These are phyloP conservation scores for Scotopteryx bipunctaria DNA, from an alignment of 2,888 invertebrate genomes.

Conservation along the genomic window DNA sequence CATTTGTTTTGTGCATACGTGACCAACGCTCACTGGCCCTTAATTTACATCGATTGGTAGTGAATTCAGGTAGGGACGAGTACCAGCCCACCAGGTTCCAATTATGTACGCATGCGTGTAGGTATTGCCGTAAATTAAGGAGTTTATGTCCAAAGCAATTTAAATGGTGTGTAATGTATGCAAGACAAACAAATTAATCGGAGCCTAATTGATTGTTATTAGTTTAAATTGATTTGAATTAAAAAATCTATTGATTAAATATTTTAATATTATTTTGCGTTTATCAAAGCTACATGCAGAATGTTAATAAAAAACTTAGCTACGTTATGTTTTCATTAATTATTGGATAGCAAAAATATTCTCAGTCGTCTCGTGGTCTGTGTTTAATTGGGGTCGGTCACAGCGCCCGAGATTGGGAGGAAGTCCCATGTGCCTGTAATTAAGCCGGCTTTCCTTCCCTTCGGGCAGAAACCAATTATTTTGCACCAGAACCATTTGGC, in stretches of 20 bases:
- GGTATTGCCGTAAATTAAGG: conserved; percentile 23
- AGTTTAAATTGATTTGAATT: background rate
- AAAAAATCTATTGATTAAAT: too few species aligned
- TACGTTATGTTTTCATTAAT: background rate
- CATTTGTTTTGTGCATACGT: conserved; percentile 30
- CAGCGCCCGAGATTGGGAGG: conserved; percentile 26
- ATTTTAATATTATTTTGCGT: too few species aligned
- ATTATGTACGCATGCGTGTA: conserved; percentile 28
- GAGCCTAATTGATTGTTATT: conserved; percentile 8
- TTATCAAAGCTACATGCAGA: too few species aligned
- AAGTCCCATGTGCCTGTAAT: conserved; percentile 32
- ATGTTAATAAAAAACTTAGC: background rate
- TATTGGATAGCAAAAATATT: conserved; percentile 2
- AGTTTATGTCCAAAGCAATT: conserved; percentile 17
- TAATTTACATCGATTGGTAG: conserved; percentile 42
- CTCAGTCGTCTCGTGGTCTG: conserved; percentile 20
- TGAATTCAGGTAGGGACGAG: conserved; percentile 32
- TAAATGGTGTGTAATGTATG: conserved; percentile 15
- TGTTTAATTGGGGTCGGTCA: conserved; percentile 25
- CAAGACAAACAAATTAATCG: conserved; percentile 5
- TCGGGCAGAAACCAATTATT: conserved; percentile 29
- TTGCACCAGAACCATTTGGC: conserved; percentile 20
- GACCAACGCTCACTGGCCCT: conserved; percentile 34
- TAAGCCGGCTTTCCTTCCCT: conserved; percentile 29
- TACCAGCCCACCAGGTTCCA: conserved; percentile 15